Percentiles rank a stretch among this genome's conserved stretches.
Evolutionary conservation across 1,140 invertebrate species (phyloP).

Genomic region (Protaetia brevitarsis): DNA sequence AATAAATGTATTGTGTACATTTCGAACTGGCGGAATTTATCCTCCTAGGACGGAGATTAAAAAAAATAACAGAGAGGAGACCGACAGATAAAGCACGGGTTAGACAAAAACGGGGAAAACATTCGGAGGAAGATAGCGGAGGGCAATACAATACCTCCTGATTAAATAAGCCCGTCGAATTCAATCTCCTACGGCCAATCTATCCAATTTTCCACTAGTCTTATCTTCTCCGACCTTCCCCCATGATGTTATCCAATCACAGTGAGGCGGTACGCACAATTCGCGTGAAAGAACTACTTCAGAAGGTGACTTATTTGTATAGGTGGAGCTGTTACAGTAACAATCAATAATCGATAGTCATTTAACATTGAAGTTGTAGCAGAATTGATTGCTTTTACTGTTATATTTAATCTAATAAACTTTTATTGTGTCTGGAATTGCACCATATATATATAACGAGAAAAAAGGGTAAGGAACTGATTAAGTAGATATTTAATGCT

Average conservation of each 20-base stretch:
- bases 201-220: conserved; percentile 45
- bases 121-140: neutral
- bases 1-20: conserved; percentile 22
- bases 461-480: too few species aligned
- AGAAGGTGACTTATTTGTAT: neutral
- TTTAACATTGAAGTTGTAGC: too few species aligned
- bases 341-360: too few species aligned
- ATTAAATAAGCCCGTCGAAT: conserved; percentile 47
- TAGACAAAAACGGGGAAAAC: conserved; percentile 13
- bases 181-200: conserved; percentile 42
- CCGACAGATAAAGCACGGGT: neutral
- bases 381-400: too few species aligned
- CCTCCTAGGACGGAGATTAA: conserved; percentile 1
- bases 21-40: conserved; percentile 14
- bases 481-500: too few species aligned
- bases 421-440: too few species aligned
- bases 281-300: conserved; percentile 34
- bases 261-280: conserved; percentile 27
- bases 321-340: too few species aligned
- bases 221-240: conserved; percentile 44
- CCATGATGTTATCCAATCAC: conserved; percentile 42
- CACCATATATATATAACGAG: too few species aligned
- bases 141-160: conserved; percentile 38
- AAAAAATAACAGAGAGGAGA: neutral
- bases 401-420: too few species aligned